Base-by-base conservation (phyloP, 1,140 invertebrate species). In the Cryptotermes secundus region DNA sequence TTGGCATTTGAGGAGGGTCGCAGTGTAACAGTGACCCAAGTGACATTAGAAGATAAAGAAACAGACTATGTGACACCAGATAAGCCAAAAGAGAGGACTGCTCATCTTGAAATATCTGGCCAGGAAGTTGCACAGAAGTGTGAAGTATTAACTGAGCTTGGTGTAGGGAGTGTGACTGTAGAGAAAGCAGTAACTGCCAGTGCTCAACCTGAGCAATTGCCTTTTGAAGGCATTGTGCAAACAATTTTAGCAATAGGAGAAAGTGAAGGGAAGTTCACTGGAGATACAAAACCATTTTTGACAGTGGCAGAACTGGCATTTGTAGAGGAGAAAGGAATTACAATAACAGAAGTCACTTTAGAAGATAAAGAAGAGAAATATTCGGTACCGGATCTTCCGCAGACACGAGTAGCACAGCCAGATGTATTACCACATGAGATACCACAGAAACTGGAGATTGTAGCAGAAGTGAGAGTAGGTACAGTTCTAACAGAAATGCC, bases 21-120 rank as follows among this genome's bases (percentile, higher is more conserved):
- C 85, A 88, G 90, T 84, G 79, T 93, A 14, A 89, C 87, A 2
- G 88, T 92, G 34, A 90, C 89, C 45, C 88, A 93, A 87, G 88
- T 92, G 14, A 86, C 89, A 38, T 81, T 88, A 3, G 87, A 92
- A 79, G 92, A 92, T 81, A 90, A 89, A 86, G 87, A 84, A 83
- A 83, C 35, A 42, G 87, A 85, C 38, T 86, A 59, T 79, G 82
- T 49, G 81, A 83, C 42, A 34, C 79, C 35, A 6, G 87, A 88
- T 83, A 88, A 88, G 87, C 87, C 88, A 2, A 86, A 88, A 86
- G 88, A 83, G 22, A 89, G 89, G 86, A 88, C 86, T 31, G 91
- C 91, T 45, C 88, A 86, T 31, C 87, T 90, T 36, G 89, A 90
- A 85, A 87, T 87, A 83, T 90, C 86, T 87, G 90, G 85, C 84